These are phyloP conservation scores for Tridacna crocea DNA, from an alignment of 2,888 invertebrate genomes.

Conservation along the genomic window DNA sequence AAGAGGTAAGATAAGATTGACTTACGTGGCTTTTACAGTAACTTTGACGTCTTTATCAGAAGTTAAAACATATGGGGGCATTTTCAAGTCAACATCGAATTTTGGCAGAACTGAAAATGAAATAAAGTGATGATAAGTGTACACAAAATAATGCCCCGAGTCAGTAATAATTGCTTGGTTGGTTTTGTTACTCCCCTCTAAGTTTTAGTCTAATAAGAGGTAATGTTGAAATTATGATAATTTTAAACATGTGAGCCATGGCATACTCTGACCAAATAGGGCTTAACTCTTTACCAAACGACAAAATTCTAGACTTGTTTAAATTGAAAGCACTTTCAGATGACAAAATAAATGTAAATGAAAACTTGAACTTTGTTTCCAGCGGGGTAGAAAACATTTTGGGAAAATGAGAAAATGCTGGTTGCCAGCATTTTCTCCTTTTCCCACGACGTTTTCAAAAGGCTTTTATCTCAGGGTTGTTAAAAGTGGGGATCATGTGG, in stretches of 20 bases:
- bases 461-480: not conserved
- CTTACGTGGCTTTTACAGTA: constrained; percentile 54
- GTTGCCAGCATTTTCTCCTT: not conserved
- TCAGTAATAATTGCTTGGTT: not conserved
- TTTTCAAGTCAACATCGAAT: constrained; percentile 45
- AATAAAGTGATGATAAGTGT: not conserved
- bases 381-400: not conserved
- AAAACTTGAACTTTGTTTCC: too few relatives aligned
- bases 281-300: too few relatives aligned
- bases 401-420: not conserved
- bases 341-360: too few relatives aligned
- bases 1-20: not conserved
- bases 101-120: not conserved
- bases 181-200: not conserved
- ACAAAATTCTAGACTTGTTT: too few relatives aligned
- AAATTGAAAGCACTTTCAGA: too few relatives aligned
- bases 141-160: not conserved
- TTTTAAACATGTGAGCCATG: too few relatives aligned
- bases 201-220: not conserved
- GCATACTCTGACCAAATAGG: too few relatives aligned
- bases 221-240: too few relatives aligned
- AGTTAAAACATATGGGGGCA: constrained; percentile 50
- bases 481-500: too few relatives aligned
- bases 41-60: constrained; percentile 55
- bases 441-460: too few relatives aligned